These are phyloP conservation scores for Phaenicophaeus curvirostris DNA, from an alignment of 2,797 vertebrate genomes.

Conservation along the genomic window DNA sequence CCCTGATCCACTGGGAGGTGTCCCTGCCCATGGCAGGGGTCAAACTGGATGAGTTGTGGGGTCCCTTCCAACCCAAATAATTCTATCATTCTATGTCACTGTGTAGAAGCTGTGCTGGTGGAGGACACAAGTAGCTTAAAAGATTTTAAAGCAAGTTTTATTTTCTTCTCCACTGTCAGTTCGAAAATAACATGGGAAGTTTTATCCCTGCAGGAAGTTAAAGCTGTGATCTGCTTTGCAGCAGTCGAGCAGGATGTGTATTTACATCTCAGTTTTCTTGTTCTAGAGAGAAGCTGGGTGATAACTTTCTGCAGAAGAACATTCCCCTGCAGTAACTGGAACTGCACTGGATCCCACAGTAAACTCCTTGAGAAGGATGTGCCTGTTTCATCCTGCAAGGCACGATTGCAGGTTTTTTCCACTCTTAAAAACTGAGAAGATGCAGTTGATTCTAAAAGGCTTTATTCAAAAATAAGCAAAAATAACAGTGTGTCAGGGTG, in stretches of 20 bases:
- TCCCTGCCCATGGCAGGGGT: too few relatives aligned
- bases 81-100: neutral
- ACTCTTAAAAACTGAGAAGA: neutral
- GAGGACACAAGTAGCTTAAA: neutral
- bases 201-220: neutral
- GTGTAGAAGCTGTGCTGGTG: neutral
- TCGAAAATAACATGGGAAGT: neutral
- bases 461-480: slow-evolving; percentile 64
- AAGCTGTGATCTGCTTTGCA: neutral
- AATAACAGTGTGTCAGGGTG: neutral
- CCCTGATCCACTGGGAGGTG: too few relatives aligned
- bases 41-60: too few relatives aligned
- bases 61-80: too few relatives aligned
- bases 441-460: slow-evolving; percentile 16
- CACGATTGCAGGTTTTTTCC: neutral
- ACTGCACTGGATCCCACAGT: neutral
- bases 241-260: neutral
- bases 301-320: neutral
- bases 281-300: neutral
- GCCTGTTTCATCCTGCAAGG: neutral
- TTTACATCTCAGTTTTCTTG: neutral
- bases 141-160: neutral
- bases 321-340: neutral
- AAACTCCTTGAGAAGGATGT: neutral
- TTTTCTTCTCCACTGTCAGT: neutral